Conservation (phyloP, 2,113 vertebrate genomes). For the Carassius auratus region DNA sequence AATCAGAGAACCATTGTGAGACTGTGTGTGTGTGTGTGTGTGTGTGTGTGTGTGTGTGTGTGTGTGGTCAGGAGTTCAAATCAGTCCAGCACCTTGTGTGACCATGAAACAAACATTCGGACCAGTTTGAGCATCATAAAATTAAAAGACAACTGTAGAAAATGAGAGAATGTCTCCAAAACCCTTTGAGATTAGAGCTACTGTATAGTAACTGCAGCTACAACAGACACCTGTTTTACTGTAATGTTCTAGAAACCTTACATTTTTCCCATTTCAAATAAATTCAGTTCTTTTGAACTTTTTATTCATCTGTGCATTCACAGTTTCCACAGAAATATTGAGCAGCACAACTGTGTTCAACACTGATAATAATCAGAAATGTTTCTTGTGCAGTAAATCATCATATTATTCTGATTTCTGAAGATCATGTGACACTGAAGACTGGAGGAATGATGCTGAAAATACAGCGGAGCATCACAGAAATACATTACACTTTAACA, state of each 20-base stretch:
- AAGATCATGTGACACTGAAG: neutral
- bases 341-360: neutral
- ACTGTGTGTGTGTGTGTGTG: slow-evolving; percentile 49
- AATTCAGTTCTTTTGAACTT: too few species aligned
- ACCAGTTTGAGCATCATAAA: neutral
- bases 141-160: neutral
- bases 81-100: slow-evolving; percentile 28
- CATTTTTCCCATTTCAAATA: too few species aligned
- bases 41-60: slow-evolving; percentile 36
- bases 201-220: too few species aligned
- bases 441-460: neutral
- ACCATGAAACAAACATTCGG: slow-evolving; percentile 13
- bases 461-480: neutral
- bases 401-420: neutral
- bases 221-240: neutral
- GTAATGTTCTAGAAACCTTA: neutral
- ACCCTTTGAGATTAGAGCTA: too few species aligned
- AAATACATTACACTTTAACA: too few species aligned
- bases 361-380: neutral
- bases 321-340: neutral
- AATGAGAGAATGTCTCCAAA: too few species aligned
- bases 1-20: slow-evolving; percentile 76
- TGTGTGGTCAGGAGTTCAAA: slow-evolving; percentile 10
- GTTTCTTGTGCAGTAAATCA: neutral
- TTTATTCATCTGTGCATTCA: too few species aligned